Evolutionary conservation across 2,113 vertebrate genomes (phyloP).

Genomic region (Panurus biarmicus): DNA sequence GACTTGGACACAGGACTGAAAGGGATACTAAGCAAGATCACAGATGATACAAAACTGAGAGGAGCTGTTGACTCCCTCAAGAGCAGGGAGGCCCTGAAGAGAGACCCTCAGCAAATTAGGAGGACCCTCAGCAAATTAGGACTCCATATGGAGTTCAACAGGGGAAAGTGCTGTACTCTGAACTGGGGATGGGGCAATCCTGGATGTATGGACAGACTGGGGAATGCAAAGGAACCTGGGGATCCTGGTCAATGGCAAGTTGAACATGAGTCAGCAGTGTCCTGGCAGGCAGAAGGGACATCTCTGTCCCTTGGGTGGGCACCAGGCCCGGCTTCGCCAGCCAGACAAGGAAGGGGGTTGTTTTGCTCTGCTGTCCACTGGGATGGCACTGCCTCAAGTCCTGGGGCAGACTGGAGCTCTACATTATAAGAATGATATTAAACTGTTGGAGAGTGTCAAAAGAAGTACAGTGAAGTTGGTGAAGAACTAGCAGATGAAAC

Average conservation of each 20-base stretch:
- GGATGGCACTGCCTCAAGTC: background rate
- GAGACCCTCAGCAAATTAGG: accelerated
- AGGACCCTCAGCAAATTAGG: accelerated
- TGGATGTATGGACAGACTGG: background rate
- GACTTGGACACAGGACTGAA: background rate
- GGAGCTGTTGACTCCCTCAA: background rate
- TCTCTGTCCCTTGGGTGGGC: accelerated
- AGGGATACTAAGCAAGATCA: no score
- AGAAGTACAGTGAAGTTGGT: background rate
- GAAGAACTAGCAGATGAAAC: background rate
- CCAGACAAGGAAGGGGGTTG: background rate
- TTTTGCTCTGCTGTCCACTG: background rate
- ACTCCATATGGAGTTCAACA: background rate
- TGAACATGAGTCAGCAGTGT: no score
- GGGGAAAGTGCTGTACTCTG: background rate
- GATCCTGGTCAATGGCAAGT: accelerated
- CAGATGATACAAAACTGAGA: background rate
- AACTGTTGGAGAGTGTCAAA: background rate
- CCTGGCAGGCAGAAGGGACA: background rate
- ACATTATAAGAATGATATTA: no score
- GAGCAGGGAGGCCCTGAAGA: no score
- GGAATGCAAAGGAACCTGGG: no score
- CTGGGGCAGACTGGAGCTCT: background rate
- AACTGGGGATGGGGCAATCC: background rate
- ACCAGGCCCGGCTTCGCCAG: background rate